Evolutionary conservation across 2,113 vertebrate genomes (phyloP), one percentile per base, ranked within the genome.

Genomic region (Misgurnus mizolepis): DNA sequence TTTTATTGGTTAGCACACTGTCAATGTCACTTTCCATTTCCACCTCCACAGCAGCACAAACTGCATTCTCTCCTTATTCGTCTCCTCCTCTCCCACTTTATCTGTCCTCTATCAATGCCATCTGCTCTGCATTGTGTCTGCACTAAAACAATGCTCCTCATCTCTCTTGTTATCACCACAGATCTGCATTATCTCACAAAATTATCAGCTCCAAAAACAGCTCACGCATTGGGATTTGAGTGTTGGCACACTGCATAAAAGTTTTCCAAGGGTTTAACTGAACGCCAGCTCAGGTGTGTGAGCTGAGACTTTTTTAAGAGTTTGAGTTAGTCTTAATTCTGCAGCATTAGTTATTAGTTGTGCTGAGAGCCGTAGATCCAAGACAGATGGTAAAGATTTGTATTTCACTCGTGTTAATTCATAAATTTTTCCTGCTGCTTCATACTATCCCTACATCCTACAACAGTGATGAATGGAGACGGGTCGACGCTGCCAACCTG

Each of bases 151-250:
- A 80, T 80, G 60, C 71, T 67, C 47, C 34, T 47, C 75, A 77
- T 45, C 45, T 65, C 39, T 53, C 6, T 15, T 66, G 17, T 77
- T 82, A 85, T 85, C 84, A 76, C 64, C 72, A 61, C 64, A 80
- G 65, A 82, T 82, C 80, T 85, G 71, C 67, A 72, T 85, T 82
- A 76, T 67, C 80, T 78, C 67, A 62, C 70, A 74, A 70, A 78
- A 81, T 85, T 85, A 80, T 85, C 84, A 55, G 80, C 39, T 76
- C 75, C 83, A 43, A 66, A 82, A 85, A 84, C 65, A 81, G 83
- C 76, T 45, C 76, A 82, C 50, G n/a, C 50, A 45, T 78, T 82
- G 80, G 75, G 67, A 78, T 79, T 82, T 61, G 17, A 67, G 49
- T 68, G 58, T n/a, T 71, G 45, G 69, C 41, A 79, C 34, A 49